A percentile compares a stretch with the other conserved stretches of the same genome.
phyloP scores from a whole-genome alignment of 2,888 invertebrate species.

The Iphiclides podalirius region DNA sequence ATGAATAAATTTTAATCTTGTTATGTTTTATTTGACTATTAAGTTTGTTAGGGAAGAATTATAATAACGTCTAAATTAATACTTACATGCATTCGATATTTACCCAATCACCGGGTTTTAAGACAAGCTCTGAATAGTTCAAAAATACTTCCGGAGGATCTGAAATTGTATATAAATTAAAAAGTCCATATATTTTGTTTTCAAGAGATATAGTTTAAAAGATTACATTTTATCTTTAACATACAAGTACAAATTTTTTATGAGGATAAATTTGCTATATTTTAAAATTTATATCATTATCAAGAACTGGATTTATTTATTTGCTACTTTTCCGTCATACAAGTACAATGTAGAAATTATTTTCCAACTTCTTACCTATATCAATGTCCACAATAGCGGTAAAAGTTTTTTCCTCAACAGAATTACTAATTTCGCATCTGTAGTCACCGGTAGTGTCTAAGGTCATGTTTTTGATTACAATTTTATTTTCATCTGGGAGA shows the following conservation, averaged over 20 bases:
- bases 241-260: too few relatives aligned
- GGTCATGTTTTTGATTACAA: conserved; percentile 53
- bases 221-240: too few relatives aligned
- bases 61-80: too few relatives aligned
- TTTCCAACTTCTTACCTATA: conserved; percentile 61
- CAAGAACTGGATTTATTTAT: too few relatives aligned
- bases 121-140: conserved; percentile 33
- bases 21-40: too few relatives aligned
- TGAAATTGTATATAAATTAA: conserved; percentile 27
- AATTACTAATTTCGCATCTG: conserved; percentile 49
- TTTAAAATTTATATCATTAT: too few relatives aligned
- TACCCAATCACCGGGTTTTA: conserved; percentile 45
- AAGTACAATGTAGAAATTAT: too few relatives aligned
- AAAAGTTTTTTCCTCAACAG: conserved; percentile 34
- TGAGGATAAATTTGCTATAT: too few relatives aligned
- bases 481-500: conserved; percentile 36
- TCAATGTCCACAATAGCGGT: conserved; percentile 48
- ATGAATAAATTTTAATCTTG: too few relatives aligned
- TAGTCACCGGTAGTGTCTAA: conserved; percentile 51
- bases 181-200: not conserved
- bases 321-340: too few relatives aligned
- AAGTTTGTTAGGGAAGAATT: too few relatives aligned
- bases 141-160: conserved; percentile 49
- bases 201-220: too few relatives aligned
- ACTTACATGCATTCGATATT: conserved; percentile 55